Evolutionary conservation across 2,113 vertebrate genomes (phyloP), one percentile per base, ranked within the genome.

Genomic region (Donacobius atricapilla): DNA sequence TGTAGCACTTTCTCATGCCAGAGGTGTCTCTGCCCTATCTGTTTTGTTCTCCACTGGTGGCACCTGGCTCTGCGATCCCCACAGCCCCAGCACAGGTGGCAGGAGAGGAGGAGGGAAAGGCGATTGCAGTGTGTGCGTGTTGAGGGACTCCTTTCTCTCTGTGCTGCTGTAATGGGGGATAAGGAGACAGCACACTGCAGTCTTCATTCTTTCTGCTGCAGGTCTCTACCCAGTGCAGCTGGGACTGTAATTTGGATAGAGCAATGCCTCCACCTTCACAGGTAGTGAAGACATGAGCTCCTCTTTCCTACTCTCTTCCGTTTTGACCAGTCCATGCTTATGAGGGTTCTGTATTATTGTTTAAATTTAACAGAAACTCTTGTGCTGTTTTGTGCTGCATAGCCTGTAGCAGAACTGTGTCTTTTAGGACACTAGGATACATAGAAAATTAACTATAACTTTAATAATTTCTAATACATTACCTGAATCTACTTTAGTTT

Each of bases 71-170:
- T 69, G 81, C 54, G 47, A 22, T 35, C 15, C 42, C 13, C 1
- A 4, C 11, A 54, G 73, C 15, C 33, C 23, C 45, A 53, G 30
- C 24, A 0, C 0, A 2, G 15, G 7, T 56, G 40, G 31, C 31
- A 48, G 54, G 30, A 35, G 18, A 86, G 75, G 33, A 66, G 57
- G 51, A 64, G 11, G 45, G 22, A 30, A 78, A 70, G n/a, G 42
- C 2, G 10, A 14, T 40, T 0, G 1, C 21, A 14, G 8, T 12
- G 11, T 45, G 9, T 15, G 3, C 6, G 14, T 35, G 35, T 4
- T 51, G 35, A 15, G 11, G 22, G 4, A 31, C 30, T 6, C 53
- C 23, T 72, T 75, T 76, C 25, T n/a, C 21, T 56, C 48, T 1
- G 3, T 60, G 27, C 20, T 61, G 19, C 45, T 61, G 33, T 2